phyloP scores from a whole-genome alignment of 37 sponge, comb jelly and placozoan species.

The Tethya wilhelma region DNA sequence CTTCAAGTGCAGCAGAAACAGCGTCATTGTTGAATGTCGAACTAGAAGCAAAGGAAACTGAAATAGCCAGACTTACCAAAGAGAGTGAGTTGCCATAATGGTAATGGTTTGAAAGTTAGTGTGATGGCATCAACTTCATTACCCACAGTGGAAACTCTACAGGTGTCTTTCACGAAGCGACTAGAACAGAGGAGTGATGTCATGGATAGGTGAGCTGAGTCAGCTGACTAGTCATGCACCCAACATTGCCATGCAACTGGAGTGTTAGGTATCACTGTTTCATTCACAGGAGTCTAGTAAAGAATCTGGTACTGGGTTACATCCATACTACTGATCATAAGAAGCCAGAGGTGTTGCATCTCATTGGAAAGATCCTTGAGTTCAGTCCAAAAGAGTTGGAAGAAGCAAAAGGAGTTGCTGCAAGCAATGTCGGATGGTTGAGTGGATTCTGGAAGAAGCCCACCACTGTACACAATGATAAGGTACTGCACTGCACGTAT shows the following conservation, averaged over 20 bases:
- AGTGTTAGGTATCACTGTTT: not conserved
- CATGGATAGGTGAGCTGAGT: no score
- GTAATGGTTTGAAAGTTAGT: not conserved
- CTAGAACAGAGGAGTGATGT: no score
- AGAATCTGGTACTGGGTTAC: slow-evolving; percentile 77
- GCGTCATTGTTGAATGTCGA: slow-evolving; percentile 8
- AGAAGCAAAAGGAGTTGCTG: slow-evolving; percentile 10
- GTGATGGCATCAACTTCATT: not conserved
- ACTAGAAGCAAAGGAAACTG: slow-evolving; percentile 13
- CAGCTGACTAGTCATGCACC: not conserved
- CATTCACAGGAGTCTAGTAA: slow-evolving; percentile 54
- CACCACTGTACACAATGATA: not conserved
- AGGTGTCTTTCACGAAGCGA: not conserved
- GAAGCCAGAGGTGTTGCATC: slow-evolving; percentile 62
- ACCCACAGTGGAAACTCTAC: slow-evolving; percentile 1
- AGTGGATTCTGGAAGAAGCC: slow-evolving; percentile 60
- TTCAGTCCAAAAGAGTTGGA: slow-evolving; percentile 45
- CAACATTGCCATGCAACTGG: not conserved
- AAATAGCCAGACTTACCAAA: not conserved
- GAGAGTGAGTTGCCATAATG: slow-evolving; percentile 7
- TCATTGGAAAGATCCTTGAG: slow-evolving; percentile 75
- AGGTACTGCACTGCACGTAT: not conserved
- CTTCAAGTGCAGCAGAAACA: not conserved
- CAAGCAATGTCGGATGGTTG: slow-evolving; percentile 40
- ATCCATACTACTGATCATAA: slow-evolving; percentile 54